phyloP scores from a whole-genome alignment of 2,797 vertebrate genomes.

The Protonibea diacanthus region DNA sequence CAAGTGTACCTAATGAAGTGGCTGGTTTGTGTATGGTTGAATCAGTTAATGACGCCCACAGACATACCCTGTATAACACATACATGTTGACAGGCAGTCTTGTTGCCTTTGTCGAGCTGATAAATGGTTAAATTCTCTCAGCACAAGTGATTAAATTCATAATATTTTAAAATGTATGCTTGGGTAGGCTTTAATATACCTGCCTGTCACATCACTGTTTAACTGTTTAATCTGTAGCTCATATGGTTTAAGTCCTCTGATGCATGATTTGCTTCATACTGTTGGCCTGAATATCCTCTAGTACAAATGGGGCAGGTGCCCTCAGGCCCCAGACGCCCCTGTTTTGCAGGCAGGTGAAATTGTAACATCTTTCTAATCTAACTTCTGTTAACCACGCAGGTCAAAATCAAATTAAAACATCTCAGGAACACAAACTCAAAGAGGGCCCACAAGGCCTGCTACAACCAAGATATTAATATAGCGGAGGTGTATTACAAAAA shows the following conservation, averaged over 20 bases:
- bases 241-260: slow-evolving; percentile 41
- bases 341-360: slow-evolving; percentile 24
- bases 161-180: not conserved
- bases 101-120: not conserved
- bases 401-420: slow-evolving; percentile 28
- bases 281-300: not conserved
- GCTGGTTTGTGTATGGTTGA: not conserved
- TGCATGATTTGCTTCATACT: slow-evolving; percentile 1
- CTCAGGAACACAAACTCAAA: not conserved
- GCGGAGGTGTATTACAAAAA: not conserved
- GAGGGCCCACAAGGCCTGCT: not conserved
- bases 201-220: not conserved
- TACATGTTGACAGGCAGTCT: not conserved
- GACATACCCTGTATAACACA: not conserved
- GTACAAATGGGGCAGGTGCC: slow-evolving; percentile 11
- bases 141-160: not conserved
- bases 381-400: not conserved
- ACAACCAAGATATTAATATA: not conserved
- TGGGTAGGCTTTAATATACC: not conserved
- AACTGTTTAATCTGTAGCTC: slow-evolving; percentile 22
- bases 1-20: no score
- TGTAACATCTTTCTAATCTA: slow-evolving; percentile 9
- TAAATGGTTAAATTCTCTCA: not conserved
- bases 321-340: slow-evolving; percentile 5
- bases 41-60: not conserved